Percentiles rank a stretch among this genome's conserved stretches.
phyloP scores from a whole-genome alignment of 2,113 vertebrate species.

The Leptobrachium ailaonicum region DNA sequence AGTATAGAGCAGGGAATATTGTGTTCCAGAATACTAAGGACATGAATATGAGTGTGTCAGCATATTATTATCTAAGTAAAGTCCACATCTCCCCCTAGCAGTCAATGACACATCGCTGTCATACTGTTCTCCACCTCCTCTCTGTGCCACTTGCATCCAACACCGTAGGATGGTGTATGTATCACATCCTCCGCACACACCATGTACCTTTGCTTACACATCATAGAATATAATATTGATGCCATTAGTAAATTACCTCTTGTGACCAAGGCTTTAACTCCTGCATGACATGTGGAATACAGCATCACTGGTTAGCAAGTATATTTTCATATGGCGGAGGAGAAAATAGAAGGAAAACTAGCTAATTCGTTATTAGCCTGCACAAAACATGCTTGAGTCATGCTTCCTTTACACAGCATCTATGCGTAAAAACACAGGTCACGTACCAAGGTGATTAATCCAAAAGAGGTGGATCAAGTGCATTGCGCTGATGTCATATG shows the following conservation, averaged over 20 bases:
- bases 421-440: no score
- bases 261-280: not conserved
- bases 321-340: no score
- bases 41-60: not conserved
- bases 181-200: not conserved
- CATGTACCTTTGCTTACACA: not conserved
- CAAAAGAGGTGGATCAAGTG: no score
- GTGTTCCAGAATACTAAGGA: not conserved
- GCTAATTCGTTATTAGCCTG: no score
- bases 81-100: not conserved
- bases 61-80: slow-evolving; percentile 13
- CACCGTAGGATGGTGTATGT: not conserved
- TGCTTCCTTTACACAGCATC: no score
- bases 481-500: no score
- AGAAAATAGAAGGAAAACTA: no score
- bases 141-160: not conserved
- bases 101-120: not conserved
- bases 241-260: not conserved
- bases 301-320: no score
- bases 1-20: not conserved
- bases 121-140: not conserved
- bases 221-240: not conserved
- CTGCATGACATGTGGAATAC: not conserved
- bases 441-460: no score
- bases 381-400: no score